Evolutionary conservation across 2,797 vertebrate genomes (phyloP).

Genomic region (Hydrophis major): DNA sequence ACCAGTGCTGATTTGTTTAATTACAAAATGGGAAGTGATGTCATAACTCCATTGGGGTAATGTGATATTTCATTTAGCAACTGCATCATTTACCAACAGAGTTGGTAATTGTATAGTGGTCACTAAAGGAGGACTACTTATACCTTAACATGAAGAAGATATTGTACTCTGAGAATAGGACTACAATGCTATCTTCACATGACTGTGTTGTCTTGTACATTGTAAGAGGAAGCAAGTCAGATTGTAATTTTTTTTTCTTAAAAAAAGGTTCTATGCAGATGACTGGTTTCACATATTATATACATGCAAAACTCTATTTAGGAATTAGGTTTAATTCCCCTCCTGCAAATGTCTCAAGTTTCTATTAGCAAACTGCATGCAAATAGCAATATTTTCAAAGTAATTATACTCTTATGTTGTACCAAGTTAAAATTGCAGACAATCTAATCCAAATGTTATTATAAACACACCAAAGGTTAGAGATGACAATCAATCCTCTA

Average conservation of each 20-base stretch:
- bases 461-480: neutral
- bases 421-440: neutral
- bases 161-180: neutral
- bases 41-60: neutral
- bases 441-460: neutral
- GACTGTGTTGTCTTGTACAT: neutral
- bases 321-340: neutral
- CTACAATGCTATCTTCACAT: neutral
- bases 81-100: neutral
- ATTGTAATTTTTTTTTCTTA: neutral
- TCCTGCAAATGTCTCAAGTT: neutral
- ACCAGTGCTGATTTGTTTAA: neutral
- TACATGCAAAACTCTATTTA: neutral
- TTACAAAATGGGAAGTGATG: neutral
- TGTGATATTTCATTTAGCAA: neutral
- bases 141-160: neutral
- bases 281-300: slow-evolving; percentile 3
- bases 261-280: neutral
- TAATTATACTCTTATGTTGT: neutral
- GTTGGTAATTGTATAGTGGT: neutral
- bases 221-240: neutral
- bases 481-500: neutral
- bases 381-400: neutral
- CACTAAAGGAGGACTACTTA: neutral
- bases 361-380: neutral